These are phyloP conservation scores for Lumbricus terrestris DNA, from an alignment of 2,888 invertebrate species.

Conservation along the genomic window DNA sequence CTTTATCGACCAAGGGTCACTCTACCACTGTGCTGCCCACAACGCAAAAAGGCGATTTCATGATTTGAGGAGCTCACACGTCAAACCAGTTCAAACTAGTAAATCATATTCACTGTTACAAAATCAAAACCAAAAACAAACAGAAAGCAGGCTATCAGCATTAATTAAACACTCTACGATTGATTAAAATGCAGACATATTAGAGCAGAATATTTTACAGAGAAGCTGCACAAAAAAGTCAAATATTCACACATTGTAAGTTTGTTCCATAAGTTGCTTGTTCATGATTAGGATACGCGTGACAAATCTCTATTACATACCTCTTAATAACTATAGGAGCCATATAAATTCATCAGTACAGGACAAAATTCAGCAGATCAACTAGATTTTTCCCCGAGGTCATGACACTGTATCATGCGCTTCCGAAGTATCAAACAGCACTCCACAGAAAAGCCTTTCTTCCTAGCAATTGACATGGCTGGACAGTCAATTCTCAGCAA, in stretches of 20 bases:
- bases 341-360: background rate
- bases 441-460: no score
- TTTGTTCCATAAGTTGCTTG: background rate
- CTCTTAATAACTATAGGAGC: background rate
- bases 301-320: background rate
- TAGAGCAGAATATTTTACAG: background rate
- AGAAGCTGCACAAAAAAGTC: background rate
- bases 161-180: background rate
- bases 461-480: no score
- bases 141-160: background rate
- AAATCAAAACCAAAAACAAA: background rate
- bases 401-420: no score
- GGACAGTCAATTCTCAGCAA: no score
- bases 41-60: background rate
- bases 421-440: no score
- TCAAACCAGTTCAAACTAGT: background rate
- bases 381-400: no score
- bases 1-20: background rate
- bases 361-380: background rate
- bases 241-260: background rate
- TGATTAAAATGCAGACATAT: background rate
- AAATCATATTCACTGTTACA: background rate
- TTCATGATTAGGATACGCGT: background rate
- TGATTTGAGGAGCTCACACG: background rate
- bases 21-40: background rate